Evolutionary conservation across 2,797 vertebrate genomes (phyloP), one percentile per base, ranked within the genome.

Genomic region (Chaetodon trifasciatus): DNA sequence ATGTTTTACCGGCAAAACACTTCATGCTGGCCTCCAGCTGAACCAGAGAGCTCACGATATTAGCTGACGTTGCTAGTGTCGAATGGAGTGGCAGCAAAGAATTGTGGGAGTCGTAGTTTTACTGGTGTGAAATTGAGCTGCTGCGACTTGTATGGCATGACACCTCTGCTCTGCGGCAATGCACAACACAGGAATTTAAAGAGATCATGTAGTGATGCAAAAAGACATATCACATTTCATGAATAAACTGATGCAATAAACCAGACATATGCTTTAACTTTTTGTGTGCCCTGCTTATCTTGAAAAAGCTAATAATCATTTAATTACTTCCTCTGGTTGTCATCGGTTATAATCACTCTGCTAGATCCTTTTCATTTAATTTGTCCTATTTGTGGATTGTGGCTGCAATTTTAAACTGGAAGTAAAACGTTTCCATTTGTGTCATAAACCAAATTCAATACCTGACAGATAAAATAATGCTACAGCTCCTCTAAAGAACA

Each of bases 81-180:
- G 9, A 17, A n/a, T 6, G 10, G 11, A 15, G 28, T 19, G 6
- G 13, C 49, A 42, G 19, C 23, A 32, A 8, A 1, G 83, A 0
- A 77, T 86, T 70, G 0, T 88, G 89, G 90, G 91, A 89, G 23
- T 81, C 50, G 89, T 80, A 88, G 86, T 92, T 70, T 6, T 32
- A 16, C n/a, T 37, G 16, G 15, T 17, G 32, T 9, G 2, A 32
- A 3, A 4, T 3, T 32, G 28, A 32, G 28, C 4, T 4, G 28
- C 28, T 32, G 28, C 28, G 28, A 32, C 28, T 32, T 32, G 2
- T 28, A 28, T 24, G 12, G 24, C 10, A 23, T 3, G 49, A 50
- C 49, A 23, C 8, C 9, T 52, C 49, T 8, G 12, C 12, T 24
- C 23, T 53, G 52, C 13, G 52, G 3, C 13, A 15, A 24, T 23